These are phyloP conservation scores for Melinopterus prodromus DNA, from an alignment of 2,888 invertebrate species.

Conservation along the genomic window DNA sequence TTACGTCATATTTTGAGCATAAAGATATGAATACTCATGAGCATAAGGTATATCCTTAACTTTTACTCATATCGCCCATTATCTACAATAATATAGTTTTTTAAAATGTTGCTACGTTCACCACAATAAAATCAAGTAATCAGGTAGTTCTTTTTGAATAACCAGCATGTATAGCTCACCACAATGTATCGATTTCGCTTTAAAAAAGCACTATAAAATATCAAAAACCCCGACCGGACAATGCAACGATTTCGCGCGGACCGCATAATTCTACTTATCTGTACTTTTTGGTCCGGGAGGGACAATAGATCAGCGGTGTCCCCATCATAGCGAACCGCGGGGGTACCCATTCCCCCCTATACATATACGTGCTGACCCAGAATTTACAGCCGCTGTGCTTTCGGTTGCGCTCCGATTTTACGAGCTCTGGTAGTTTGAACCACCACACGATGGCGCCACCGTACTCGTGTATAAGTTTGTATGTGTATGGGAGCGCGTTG, in stretches of 20 bases:
- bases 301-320: background rate
- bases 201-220: background rate
- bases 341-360: background rate
- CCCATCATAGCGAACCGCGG: background rate
- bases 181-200: background rate
- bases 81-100: too few relatives aligned
- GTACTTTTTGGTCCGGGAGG: background rate
- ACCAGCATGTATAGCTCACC: too few relatives aligned
- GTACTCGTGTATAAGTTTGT: background rate
- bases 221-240: background rate
- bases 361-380: background rate
- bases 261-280: constrained; percentile 4
- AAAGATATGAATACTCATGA: too few relatives aligned
- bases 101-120: too few relatives aligned
- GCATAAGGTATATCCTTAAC: too few relatives aligned
- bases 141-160: too few relatives aligned
- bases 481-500: background rate
- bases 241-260: background rate
- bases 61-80: too few relatives aligned
- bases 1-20: too few relatives aligned
- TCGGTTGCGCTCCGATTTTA: background rate
- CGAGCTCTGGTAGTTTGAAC: background rate
- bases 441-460: background rate
- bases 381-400: background rate
- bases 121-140: too few relatives aligned